Evolutionary conservation across 2,113 vertebrate genomes (phyloP), one percentile per base, ranked within the genome.

Genomic region (Ia io): DNA sequence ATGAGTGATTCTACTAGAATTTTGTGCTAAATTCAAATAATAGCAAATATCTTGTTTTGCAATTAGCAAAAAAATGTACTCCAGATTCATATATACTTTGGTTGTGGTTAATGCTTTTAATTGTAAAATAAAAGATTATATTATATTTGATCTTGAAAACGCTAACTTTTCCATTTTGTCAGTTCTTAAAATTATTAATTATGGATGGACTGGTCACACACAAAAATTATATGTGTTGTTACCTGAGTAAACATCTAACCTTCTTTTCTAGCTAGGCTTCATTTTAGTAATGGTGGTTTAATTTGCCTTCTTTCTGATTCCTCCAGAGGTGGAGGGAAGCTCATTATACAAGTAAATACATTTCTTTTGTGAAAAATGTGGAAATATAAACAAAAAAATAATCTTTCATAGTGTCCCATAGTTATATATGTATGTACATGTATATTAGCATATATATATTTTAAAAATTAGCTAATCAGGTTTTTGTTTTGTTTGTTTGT

Each of bases 391-490:
- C 37, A 88, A 37, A 80, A 76, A 85, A 59, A 9, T 4, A n/a
- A 3, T 49, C 5, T 67, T 90, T 49, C 0, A n/a, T 92, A 85
- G 70, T 59, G 10, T 28, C 56, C 56, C 23, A 28, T 61, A 28
- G 56, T 61, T 91, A 40, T 78, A 11, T 78, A n/a, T 93, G 10
- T 69, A 14, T 95, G 37, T 92, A 79, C 25, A 76, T 90, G n/a
- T 94, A 4, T 73, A n/a, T 85, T 82, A 53, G 9, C 35, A 4
- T 93, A 25, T 56, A 4, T 89, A 32, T 78, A 86, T 94, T 93
- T 93, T 93, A 93, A 91, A 94, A 93, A 69, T 84, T 92, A 70
- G 65, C 77, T 95, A 94, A 94, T 35, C 35, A 94, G 9, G 13
- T 77, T 78, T 84, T 69, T 42, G 40, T 65, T 47, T 70, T 88